Conservation (phyloP, 2,888 invertebrate genomes). For the Monopis laevigella region DNA sequence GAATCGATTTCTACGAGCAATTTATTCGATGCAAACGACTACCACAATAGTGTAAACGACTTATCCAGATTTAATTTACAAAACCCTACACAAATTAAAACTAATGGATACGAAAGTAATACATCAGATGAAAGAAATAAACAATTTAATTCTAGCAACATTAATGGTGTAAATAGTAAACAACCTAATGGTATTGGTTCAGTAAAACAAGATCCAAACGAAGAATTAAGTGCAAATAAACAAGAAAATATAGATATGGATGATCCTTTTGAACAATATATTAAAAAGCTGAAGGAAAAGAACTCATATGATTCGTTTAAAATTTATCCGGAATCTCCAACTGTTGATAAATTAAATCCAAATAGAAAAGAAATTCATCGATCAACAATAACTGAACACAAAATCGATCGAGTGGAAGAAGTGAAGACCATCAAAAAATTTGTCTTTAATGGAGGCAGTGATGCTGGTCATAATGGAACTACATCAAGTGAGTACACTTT, state of each 20-base stretch:
- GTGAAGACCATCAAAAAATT: slow-evolving; percentile 58
- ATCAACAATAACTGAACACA: slow-evolving; percentile 49
- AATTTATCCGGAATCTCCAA: slow-evolving; percentile 40
- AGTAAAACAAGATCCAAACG: background rate
- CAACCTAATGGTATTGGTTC: slow-evolving; percentile 1
- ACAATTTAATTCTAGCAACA: background rate
- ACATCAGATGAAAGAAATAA: background rate
- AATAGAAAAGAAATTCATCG: slow-evolving; percentile 43
- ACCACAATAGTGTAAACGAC: background rate
- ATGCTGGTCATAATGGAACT: no score
- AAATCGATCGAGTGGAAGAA: slow-evolving; percentile 54
- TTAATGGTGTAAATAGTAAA: no score
- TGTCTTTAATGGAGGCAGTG: slow-evolving; percentile 50
- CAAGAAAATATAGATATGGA: slow-evolving; percentile 8
- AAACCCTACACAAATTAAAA: slow-evolving; percentile 1
- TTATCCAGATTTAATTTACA: no score
- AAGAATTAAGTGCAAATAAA: background rate
- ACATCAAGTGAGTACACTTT: no score
- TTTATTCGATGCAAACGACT: background rate
- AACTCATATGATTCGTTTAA: slow-evolving; percentile 28
- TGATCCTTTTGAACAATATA: slow-evolving; percentile 48
- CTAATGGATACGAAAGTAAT: slow-evolving; percentile 2
- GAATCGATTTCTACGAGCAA: slow-evolving; percentile 29
- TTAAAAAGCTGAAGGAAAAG: slow-evolving; percentile 30
- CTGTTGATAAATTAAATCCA: slow-evolving; percentile 37